These are phyloP conservation scores for Eueides isabella DNA, from an alignment of 1,140 invertebrate genomes.

Conservation along the genomic window DNA sequence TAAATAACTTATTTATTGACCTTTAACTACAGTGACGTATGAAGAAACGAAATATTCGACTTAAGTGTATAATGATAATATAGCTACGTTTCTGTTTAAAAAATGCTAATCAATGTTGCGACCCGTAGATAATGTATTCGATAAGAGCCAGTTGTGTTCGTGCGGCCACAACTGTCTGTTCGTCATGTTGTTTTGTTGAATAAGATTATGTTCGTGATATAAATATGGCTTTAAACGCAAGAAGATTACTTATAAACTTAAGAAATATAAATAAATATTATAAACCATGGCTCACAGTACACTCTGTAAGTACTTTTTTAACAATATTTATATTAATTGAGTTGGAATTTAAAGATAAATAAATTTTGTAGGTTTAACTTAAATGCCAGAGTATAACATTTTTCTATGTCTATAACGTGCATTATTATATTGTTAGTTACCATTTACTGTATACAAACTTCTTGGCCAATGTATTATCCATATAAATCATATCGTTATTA, in stretches of 20 bases:
- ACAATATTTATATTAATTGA: constrained; percentile 5
- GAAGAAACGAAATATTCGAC: constrained; percentile 41
- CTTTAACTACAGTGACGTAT: constrained; percentile 46
- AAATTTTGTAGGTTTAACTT: background rate
- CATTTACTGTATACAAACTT: background rate
- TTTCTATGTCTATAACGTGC: no score
- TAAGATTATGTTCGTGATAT: constrained; percentile 38
- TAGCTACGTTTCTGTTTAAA: constrained; percentile 41
- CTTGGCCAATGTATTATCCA: background rate
- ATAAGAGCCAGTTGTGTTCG: constrained; percentile 60
- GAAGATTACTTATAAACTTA: constrained; percentile 54
- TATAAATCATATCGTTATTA: background rate
- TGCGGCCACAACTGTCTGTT: constrained; percentile 31
- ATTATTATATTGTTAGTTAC: no score
- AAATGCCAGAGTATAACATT: no score
- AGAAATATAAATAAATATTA: constrained; percentile 52
- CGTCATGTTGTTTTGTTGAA: constrained; percentile 35
- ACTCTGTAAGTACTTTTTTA: constrained; percentile 54
- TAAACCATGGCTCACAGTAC: constrained; percentile 39
- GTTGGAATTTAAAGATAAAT: background rate
- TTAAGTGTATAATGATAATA: constrained; percentile 23
- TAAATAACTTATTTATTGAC: background rate
- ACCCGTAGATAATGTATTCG: constrained; percentile 56
- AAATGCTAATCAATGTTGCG: constrained; percentile 61
- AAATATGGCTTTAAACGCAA: constrained; percentile 59